phyloP scores from a whole-genome alignment of 2,888 invertebrate genomes.

The Thyatira batis region DNA sequence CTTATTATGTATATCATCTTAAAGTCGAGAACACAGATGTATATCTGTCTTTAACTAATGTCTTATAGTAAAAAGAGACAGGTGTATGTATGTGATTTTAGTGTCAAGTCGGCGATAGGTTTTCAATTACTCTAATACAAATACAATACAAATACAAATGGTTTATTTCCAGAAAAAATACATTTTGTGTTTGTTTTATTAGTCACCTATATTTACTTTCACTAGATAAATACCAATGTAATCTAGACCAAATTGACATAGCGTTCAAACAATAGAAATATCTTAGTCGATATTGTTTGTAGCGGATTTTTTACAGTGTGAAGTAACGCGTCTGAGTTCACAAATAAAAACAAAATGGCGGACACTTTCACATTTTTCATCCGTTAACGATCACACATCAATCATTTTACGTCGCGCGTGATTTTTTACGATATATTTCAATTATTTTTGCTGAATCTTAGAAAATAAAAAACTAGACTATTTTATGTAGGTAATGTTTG shows the following conservation, averaged over 20 bases:
- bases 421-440: background rate
- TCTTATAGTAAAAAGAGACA: too few species aligned
- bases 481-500: too few species aligned
- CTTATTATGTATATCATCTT: too few species aligned
- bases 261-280: background rate
- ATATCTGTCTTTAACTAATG: too few species aligned
- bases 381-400: conserved; percentile 25
- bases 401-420: conserved; percentile 17
- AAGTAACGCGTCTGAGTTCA: conserved; percentile 12
- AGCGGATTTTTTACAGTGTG: background rate
- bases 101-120: too few species aligned
- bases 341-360: conserved; percentile 15
- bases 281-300: background rate
- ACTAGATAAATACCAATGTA: background rate
- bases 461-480: background rate
- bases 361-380: conserved; percentile 32
- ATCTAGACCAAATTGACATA: background rate
- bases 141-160: too few species aligned
- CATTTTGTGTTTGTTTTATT: too few species aligned
- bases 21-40: too few species aligned
- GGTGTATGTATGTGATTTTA: too few species aligned
- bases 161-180: too few species aligned
- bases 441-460: background rate
- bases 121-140: too few species aligned
- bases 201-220: background rate